These are phyloP conservation scores for Nemotelus pantherinus DNA, from an alignment of 2,888 invertebrate genomes.

Conservation along the genomic window DNA sequence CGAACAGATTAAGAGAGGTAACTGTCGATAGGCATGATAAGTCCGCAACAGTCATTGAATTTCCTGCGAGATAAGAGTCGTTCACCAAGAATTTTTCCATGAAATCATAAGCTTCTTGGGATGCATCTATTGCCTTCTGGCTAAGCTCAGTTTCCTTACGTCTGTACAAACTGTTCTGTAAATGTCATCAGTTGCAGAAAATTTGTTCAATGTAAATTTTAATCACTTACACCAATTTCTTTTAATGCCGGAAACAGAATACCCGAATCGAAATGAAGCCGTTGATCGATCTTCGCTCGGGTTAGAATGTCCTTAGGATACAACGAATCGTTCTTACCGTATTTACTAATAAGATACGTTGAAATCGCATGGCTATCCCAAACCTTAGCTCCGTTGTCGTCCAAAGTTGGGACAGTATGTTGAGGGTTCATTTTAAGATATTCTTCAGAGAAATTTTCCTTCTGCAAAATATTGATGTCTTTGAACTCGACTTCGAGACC, in stretches of 20 bases:
- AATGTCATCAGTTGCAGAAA: too few species aligned
- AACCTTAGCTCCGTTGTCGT: constrained; percentile 53
- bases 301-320: constrained; percentile 58
- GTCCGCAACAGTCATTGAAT: constrained; percentile 51
- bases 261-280: constrained; percentile 58
- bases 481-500: constrained; percentile 52
- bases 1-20: constrained; percentile 44
- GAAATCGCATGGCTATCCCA: constrained; percentile 58
- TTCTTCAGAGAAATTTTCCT: constrained; percentile 50
- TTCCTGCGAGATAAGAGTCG: constrained; percentile 40
- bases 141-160: too few species aligned
- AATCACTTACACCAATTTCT: constrained; percentile 40
- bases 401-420: constrained; percentile 60
- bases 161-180: too few species aligned
- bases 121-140: neutral
- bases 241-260: constrained; percentile 52
- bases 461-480: constrained; percentile 54
- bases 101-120: constrained; percentile 49
- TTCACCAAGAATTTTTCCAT: constrained; percentile 55
- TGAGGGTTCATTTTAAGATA: constrained; percentile 67
- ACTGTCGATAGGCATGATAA: constrained; percentile 47
- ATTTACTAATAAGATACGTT: constrained; percentile 56
- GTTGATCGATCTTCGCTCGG: constrained; percentile 57
- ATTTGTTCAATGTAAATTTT: too few species aligned
- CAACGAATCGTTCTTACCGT: constrained; percentile 54